Conservation (phyloP, 2,888 invertebrate genomes). For the Elysia crispata region DNA sequence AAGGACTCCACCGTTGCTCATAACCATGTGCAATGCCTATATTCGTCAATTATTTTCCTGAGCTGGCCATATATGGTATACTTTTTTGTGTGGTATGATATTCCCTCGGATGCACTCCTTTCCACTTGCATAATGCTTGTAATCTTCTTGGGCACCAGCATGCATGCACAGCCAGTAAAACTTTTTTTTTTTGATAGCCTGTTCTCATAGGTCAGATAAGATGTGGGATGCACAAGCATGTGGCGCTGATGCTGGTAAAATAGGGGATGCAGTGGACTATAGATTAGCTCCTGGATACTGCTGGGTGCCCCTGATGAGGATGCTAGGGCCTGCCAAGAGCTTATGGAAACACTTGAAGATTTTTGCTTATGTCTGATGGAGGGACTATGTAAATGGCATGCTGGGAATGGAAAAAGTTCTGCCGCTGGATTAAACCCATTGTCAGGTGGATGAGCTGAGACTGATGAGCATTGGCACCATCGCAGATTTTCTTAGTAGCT, state of each 20-base stretch:
- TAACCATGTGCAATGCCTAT: background rate
- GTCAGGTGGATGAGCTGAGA: conserved; percentile 4
- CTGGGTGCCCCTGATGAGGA: background rate
- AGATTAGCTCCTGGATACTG: background rate
- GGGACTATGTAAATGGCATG: background rate
- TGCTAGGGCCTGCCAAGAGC: background rate
- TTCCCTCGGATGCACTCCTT: background rate
- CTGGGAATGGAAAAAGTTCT: background rate
- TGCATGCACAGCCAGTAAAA: conserved; percentile 6
- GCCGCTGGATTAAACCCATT: background rate
- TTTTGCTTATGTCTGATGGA: conserved; percentile 9
- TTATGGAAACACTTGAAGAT: no score
- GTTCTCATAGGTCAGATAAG: no score
- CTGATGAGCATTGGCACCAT: background rate
- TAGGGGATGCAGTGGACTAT: background rate
- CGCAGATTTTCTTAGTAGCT: background rate
- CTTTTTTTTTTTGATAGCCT: no score
- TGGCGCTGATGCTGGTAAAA: background rate
- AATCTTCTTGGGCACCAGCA: background rate
- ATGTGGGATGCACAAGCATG: background rate
- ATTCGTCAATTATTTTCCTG: conserved; percentile 25
- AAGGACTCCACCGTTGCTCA: conserved; percentile 9
- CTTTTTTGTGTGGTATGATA: conserved; percentile 15
- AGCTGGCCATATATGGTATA: background rate
- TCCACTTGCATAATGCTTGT: no score